Conservation (phyloP, 1,140 invertebrate genomes). For the Zaprionus nigranus region DNA sequence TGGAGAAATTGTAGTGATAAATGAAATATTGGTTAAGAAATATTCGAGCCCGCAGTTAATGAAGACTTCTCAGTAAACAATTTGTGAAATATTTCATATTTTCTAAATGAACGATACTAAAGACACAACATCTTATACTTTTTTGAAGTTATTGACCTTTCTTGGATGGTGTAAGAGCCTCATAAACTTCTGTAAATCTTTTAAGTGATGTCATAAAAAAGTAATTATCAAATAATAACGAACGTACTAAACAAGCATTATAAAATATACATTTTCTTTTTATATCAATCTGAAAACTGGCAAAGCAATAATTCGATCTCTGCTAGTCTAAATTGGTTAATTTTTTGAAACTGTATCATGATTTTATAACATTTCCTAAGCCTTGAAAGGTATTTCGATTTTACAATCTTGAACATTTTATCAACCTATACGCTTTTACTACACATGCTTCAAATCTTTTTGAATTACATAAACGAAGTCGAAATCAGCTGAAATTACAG, state of each 20-base stretch:
- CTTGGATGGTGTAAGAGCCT: not conserved
- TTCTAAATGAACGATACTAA: not conserved
- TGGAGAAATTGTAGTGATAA: not conserved
- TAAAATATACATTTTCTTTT: not conserved
- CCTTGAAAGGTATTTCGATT: not conserved
- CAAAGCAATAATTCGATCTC: not conserved
- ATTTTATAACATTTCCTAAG: not conserved
- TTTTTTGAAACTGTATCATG: not conserved
- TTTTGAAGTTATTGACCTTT: not conserved
- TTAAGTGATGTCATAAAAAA: not conserved
- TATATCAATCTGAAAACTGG: not conserved
- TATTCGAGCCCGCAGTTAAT: not conserved
- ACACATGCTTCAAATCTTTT: not conserved
- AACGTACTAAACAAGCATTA: constrained; percentile 1
- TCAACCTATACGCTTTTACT: not conserved
- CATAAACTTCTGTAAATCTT: not conserved
- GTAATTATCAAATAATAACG: not conserved
- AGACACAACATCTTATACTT: not conserved
- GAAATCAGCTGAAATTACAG: constrained; percentile 1
- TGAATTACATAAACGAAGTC: constrained; percentile 3
- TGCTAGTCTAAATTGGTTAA: not conserved
- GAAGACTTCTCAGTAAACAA: not conserved
- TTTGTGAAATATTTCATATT: not conserved
- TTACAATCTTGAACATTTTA: not conserved
- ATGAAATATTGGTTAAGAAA: not conserved